phyloP scores from a whole-genome alignment of 2,797 vertebrate genomes.

The Rhinoraja longicauda region DNA sequence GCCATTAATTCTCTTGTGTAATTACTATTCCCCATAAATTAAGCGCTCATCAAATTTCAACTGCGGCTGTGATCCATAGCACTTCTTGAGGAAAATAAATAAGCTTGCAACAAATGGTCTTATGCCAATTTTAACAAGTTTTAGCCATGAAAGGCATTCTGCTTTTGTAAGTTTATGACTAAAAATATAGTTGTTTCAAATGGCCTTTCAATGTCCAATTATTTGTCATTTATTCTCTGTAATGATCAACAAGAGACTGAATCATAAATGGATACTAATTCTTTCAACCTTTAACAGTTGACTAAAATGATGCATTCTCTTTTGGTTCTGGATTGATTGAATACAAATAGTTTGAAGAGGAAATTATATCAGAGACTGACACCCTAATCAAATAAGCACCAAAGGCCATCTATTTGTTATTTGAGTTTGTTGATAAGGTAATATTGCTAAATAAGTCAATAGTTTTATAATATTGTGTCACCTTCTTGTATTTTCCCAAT shows the following conservation, averaged over 20 bases:
- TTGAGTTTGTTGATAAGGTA: neutral
- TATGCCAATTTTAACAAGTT: neutral
- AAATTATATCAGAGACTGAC: neutral
- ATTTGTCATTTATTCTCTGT: neutral
- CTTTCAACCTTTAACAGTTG: neutral
- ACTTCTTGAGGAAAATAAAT: neutral
- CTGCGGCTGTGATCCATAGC: neutral
- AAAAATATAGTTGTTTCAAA: neutral
- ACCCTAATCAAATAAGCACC: neutral
- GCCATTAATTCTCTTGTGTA: neutral
- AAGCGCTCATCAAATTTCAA: neutral
- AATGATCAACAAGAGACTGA: too few species aligned
- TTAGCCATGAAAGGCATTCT: neutral
- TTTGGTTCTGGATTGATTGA: neutral
- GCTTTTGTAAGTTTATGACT: neutral
- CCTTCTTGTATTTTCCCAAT: neutral
- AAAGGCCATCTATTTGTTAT: neutral
- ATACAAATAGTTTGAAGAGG: neutral
- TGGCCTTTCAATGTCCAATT: neutral
- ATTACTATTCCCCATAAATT: neutral
- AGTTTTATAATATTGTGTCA: neutral
- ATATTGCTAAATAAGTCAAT: neutral
- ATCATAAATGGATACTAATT: neutral
- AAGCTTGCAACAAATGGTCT: neutral
- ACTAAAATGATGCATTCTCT: neutral